These are phyloP conservation scores for Mamestra configurata DNA, from an alignment of 1,140 invertebrate species.

Conservation along the genomic window DNA sequence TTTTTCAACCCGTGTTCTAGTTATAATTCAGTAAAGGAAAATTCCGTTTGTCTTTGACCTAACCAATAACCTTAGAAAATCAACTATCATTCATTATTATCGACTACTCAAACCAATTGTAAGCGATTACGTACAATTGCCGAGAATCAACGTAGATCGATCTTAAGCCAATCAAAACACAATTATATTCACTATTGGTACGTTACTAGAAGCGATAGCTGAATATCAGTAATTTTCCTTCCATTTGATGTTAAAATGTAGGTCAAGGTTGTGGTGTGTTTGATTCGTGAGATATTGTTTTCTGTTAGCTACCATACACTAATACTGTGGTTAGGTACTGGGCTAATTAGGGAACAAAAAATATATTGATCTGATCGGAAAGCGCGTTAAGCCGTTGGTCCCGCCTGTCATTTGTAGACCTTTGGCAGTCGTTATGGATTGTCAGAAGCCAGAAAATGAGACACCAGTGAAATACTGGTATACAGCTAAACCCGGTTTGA, in stretches of 20 bases:
- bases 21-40: background rate
- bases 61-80: background rate
- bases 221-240: background rate
- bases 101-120: constrained; percentile 2
- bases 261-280: background rate
- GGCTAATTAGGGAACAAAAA: background rate
- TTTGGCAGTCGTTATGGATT: too few relatives aligned
- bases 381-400: too few relatives aligned
- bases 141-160: constrained; percentile 5
- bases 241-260: background rate
- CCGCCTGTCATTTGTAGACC: too few relatives aligned
- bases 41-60: background rate
- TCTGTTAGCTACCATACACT: background rate
- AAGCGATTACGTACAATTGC: constrained; percentile 15
- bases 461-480: too few relatives aligned
- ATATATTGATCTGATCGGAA: background rate
- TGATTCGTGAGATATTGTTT: background rate
- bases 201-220: background rate
- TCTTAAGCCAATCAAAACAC: constrained; percentile 18
- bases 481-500: too few relatives aligned
- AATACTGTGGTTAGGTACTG: background rate
- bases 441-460: too few relatives aligned
- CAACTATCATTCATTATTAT: constrained; percentile 7
- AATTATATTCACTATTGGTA: constrained; percentile 18
- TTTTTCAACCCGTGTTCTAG: background rate